A percentile compares a stretch with the other conserved stretches of the same genome.
Evolutionary conservation across 2,113 vertebrate genomes (phyloP).

Genomic region (Sialia sialis): DNA sequence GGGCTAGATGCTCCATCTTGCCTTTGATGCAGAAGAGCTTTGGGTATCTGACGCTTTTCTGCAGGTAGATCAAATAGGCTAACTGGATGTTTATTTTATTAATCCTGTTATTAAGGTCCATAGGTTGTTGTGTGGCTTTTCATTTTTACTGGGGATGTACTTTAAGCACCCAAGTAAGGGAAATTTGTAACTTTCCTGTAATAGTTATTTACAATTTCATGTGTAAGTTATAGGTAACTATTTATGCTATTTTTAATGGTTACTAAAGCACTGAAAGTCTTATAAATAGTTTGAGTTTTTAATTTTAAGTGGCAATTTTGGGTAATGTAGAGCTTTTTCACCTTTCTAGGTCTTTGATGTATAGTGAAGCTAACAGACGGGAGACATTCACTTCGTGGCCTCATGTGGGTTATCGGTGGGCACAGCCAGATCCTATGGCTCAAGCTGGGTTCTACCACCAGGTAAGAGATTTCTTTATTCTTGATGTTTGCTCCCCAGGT

Average conservation of each 20-base stretch:
- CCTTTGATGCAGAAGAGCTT: background rate
- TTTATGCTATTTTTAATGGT: background rate
- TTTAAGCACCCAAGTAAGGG: background rate
- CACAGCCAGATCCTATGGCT: conserved; percentile 98
- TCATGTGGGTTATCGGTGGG: conserved; percentile 97
- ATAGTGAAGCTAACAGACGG: conserved; percentile 96
- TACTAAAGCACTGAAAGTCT: background rate
- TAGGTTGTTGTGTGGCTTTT: background rate
- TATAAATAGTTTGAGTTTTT: background rate
- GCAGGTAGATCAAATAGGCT: background rate
- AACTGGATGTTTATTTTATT: background rate
- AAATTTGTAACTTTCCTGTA: background rate
- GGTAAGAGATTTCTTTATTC: conserved; percentile 69
- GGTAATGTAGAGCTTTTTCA: background rate
- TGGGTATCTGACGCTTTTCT: background rate
- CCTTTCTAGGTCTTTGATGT: conserved; percentile 91
- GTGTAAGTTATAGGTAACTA: background rate
- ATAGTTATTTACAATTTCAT: background rate
- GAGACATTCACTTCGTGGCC: conserved; percentile 99
- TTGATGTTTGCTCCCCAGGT: background rate
- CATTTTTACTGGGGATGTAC: background rate
- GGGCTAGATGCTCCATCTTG: background rate
- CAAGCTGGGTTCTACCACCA: conserved; percentile 99
- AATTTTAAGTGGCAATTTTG: background rate
- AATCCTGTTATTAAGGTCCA: background rate